A percentile compares a stretch with the other conserved stretches of the same genome.
phyloP scores from a whole-genome alignment of 2,797 vertebrate species.

The Threskiornis aethiopicus region DNA sequence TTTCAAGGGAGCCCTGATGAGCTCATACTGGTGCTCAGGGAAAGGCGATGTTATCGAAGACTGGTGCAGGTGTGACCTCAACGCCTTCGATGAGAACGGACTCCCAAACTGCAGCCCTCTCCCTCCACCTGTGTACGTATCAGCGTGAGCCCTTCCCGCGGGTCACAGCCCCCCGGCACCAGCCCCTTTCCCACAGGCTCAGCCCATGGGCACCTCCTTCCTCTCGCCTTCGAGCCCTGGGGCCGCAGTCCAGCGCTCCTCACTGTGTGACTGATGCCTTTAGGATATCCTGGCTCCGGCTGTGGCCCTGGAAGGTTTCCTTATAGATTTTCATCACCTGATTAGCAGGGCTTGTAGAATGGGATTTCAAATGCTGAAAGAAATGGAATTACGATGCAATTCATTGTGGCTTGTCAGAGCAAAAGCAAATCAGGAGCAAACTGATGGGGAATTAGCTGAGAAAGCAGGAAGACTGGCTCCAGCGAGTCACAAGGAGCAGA shows the following conservation, averaged over 20 bases:
- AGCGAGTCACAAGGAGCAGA: constrained; percentile 16
- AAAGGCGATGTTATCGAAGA: constrained; percentile 98
- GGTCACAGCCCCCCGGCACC: neutral
- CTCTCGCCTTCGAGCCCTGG: rapidly evolving
- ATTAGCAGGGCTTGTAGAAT: constrained; percentile 56
- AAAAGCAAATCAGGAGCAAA: constrained; percentile 57
- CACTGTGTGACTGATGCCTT: constrained; percentile 4
- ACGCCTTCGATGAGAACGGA: constrained; percentile 92
- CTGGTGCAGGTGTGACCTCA: constrained; percentile 98
- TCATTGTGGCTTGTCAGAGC: constrained; percentile 59
- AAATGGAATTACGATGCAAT: constrained; percentile 62
- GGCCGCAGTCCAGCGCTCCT: neutral
- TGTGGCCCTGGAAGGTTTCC: constrained; percentile 50
- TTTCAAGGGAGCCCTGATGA: constrained; percentile 95
- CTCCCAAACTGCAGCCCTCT: constrained; percentile 97
- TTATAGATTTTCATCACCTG: constrained; percentile 63
- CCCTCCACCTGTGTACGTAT: constrained; percentile 89
- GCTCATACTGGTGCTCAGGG: constrained; percentile 97
- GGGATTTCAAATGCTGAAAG: constrained; percentile 65
- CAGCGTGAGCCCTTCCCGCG: rapidly evolving
- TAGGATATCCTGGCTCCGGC: constrained; percentile 53
- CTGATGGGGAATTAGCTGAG: constrained; percentile 64
- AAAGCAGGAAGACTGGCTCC: constrained; percentile 65
- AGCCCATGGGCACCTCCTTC: neutral
- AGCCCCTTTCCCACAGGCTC: neutral